Evolutionary conservation across 2,888 invertebrate species (phyloP).

Genomic region (Halictus ligatus): DNA sequence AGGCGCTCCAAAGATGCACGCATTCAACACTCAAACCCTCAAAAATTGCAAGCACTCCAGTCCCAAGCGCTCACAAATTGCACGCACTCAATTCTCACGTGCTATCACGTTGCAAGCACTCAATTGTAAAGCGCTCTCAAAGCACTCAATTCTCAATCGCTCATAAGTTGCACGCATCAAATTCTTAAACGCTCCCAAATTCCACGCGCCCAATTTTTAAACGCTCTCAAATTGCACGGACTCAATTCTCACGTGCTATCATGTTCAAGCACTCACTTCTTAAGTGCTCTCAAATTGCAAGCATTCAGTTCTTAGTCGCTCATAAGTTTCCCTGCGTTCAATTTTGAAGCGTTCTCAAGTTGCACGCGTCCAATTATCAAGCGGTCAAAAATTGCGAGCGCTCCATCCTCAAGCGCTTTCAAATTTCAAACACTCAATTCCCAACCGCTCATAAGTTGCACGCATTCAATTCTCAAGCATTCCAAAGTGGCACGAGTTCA

Average conservation of each 20-base stretch:
- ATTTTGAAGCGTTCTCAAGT: neutral
- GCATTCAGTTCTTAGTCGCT: no score
- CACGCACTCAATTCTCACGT: no score
- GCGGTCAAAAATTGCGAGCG: neutral
- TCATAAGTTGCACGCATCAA: no score
- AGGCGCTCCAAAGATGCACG: neutral
- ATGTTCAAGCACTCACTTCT: neutral
- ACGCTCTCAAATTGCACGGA: neutral
- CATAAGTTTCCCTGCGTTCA: no score
- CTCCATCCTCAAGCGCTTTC: neutral
- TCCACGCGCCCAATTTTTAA: neutral
- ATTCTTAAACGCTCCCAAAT: neutral
- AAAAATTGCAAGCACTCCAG: no score
- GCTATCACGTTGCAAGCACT: no score
- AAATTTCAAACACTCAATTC: neutral
- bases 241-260: no score
- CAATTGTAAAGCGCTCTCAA: no score
- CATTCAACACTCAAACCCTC: neutral
- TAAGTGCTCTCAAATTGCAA: neutral
- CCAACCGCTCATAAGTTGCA: neutral
- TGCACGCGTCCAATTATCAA: no score
- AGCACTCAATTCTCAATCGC: no score
- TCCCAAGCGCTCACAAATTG: no score
- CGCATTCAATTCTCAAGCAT: neutral
- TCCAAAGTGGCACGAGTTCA: accelerated